Percentiles rank a stretch among this genome's conserved stretches.
Evolutionary conservation across 2,888 invertebrate genomes (phyloP).

Genomic region (Diogma glabrata): DNA sequence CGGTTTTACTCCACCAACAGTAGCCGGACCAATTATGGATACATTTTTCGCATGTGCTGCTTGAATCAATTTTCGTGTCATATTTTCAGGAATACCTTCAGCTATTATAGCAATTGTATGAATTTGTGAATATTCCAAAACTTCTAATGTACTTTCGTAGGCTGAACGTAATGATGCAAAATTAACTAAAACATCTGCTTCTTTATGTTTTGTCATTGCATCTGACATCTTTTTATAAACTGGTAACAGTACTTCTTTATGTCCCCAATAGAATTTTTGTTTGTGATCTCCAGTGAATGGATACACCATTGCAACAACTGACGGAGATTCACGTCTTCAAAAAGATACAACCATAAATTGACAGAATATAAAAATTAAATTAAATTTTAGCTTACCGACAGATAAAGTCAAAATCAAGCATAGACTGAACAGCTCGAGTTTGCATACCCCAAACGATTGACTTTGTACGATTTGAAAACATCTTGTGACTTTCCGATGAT

Average conservation of each 20-base stretch:
- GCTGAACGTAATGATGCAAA: slow-evolving; percentile 97
- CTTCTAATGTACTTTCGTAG: slow-evolving; percentile 91
- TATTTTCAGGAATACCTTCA: slow-evolving; percentile 98
- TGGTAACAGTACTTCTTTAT: slow-evolving; percentile 87
- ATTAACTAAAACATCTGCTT: slow-evolving; percentile 90
- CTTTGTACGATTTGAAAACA: slow-evolving; percentile 76
- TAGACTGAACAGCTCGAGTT: slow-evolving; percentile 77
- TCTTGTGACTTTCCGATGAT: slow-evolving; percentile 31
- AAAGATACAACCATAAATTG: background rate
- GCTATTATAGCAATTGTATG: slow-evolving; percentile 96
- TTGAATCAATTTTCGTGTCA: slow-evolving; percentile 86
- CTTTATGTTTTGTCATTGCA: slow-evolving; percentile 88
- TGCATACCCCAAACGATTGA: slow-evolving; percentile 99
- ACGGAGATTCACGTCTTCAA: slow-evolving; percentile 74
- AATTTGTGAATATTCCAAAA: slow-evolving; percentile 87
- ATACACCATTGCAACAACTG: slow-evolving; percentile 93
- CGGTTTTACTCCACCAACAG: slow-evolving; percentile 95
- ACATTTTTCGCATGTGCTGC: slow-evolving; percentile 75
- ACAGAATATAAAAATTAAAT: background rate
- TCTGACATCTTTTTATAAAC: slow-evolving; percentile 97
- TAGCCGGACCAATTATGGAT: slow-evolving; percentile 84
- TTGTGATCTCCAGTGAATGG: slow-evolving; percentile 98
- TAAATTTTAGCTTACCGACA: slow-evolving; percentile 27
- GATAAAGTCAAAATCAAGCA: slow-evolving; percentile 38
- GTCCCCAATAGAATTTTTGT: slow-evolving; percentile 99